Conservation (phyloP, 2,888 invertebrate species). For the Abscondita cerata region DNA sequence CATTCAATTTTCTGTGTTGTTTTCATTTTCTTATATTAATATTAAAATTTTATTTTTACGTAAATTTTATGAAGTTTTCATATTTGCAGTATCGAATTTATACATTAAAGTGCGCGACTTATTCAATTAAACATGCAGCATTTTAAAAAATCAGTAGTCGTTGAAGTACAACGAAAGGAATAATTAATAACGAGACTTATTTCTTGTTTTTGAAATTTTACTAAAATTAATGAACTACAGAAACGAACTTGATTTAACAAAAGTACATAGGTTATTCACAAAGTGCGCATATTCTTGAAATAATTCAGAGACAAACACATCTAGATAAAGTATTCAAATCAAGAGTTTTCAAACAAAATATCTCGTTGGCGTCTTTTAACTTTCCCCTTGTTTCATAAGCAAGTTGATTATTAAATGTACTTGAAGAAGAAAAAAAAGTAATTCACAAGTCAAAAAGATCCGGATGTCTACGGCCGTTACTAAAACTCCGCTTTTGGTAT, state of each 20-base stretch:
- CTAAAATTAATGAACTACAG: conserved; percentile 10
- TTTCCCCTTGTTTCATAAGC: conserved; percentile 19
- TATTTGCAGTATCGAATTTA: too few relatives aligned
- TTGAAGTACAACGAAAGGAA: conserved; percentile 4
- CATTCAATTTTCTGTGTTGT: too few relatives aligned
- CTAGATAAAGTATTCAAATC: conserved; percentile 21
- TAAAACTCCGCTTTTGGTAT: conserved; percentile 37
- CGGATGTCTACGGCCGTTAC: conserved; percentile 38
- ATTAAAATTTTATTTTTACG: too few relatives aligned
- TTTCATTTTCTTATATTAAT: too few relatives aligned
- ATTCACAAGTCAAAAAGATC: conserved; percentile 25
- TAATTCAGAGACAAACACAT: conserved; percentile 5
- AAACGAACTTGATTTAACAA: conserved; percentile 2
- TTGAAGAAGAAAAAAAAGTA: conserved; percentile 8
- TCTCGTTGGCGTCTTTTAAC: conserved; percentile 17
- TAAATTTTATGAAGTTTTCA: too few relatives aligned
- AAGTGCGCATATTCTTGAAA: conserved; percentile 6
- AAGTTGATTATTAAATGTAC: conserved; percentile 20
- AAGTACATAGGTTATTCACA: conserved; percentile 9
- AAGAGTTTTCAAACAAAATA: conserved; percentile 21
- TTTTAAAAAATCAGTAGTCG: too few relatives aligned
- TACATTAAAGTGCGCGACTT: too few relatives aligned
- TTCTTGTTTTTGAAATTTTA: not conserved
- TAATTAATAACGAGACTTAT: not conserved
- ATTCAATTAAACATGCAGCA: too few relatives aligned